Evolutionary conservation across 2,113 vertebrate genomes (phyloP).

Genomic region (Oncorhynchus keta): DNA sequence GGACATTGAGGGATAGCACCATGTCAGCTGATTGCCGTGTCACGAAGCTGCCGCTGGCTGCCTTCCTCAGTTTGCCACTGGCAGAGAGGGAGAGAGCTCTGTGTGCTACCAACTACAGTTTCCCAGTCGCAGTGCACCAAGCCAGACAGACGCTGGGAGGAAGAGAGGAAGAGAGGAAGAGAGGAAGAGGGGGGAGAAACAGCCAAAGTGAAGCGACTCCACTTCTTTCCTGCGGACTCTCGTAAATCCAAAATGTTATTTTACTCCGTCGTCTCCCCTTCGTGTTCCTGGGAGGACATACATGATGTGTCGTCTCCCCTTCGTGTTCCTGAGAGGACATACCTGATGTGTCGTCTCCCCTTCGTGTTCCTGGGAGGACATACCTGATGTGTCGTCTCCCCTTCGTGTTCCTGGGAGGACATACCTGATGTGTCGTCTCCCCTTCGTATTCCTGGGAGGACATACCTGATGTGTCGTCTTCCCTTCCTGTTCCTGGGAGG

Average conservation of each 20-base stretch:
- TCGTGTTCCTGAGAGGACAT: too few relatives aligned
- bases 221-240: conserved; percentile 18
- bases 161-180: conserved; percentile 43
- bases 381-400: too few relatives aligned
- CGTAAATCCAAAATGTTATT: conserved; percentile 10
- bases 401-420: too few relatives aligned
- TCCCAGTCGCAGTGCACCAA: conserved; percentile 74
- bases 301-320: too few relatives aligned
- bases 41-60: conserved; percentile 72
- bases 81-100: conserved; percentile 60
- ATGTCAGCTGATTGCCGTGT: conserved; percentile 85
- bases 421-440: too few relatives aligned
- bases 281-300: too few relatives aligned
- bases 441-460: too few relatives aligned
- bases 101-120: conserved; percentile 65
- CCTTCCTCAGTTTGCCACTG: conserved; percentile 75
- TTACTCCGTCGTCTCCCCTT: neutral
- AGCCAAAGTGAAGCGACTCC: conserved; percentile 22
- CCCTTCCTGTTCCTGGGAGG: too few relatives aligned
- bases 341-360: too few relatives aligned
- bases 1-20: conserved; percentile 76
- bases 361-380: too few relatives aligned
- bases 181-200: conserved; percentile 31
- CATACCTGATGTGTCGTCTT: too few relatives aligned
- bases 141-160: conserved; percentile 66